Evolutionary conservation across 2,888 invertebrate genomes (phyloP), one percentile per base, ranked within the genome.

Genomic region (Amiota communis): DNA sequence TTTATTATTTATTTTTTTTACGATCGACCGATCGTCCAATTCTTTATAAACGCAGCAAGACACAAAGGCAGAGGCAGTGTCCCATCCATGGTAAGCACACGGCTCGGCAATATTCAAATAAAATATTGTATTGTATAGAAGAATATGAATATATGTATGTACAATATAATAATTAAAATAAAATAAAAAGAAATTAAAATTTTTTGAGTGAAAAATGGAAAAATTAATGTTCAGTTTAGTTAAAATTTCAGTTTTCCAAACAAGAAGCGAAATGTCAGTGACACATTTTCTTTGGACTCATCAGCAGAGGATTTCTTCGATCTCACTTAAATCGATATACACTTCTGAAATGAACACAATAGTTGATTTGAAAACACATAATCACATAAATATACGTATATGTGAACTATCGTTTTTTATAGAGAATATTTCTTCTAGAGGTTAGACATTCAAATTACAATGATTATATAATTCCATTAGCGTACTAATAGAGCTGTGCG

Each of bases 191-290:
- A 17, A 12, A 36, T 36, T 36, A 36, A 53, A 53, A 53, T n/a
- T n/a, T 15, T 53, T 15, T 53, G 15, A 20, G 20, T 17, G 17
- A 17, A 65, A 65, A 65, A 48, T 36, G 23, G 17, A 17, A 59
- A 48, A 65, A 48, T 65, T 65, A 65, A 65, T 65, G 59, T 72
- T 76, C 72, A 65, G 73, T 56, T 72, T 70, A 63, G 70, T 17
- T 49, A 47, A 68, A 36, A 69, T 78, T 77, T 77, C 63, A 76
- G 74, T 78, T 75, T 76, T 83, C 80, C 56, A 75, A 77, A 36
- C 36, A 36, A 4, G 9, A 48, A 67, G n/a, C 23, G 20, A 67
- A 67, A 67, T 67, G 67, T 51, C 48, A 48, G 49, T 72, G 77
- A 76, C 86, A 76, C 70, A 36, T 36, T 36, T 36, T 36, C 36